phyloP scores from a whole-genome alignment of 2,888 invertebrate genomes.

The Stramonita haemastoma region DNA sequence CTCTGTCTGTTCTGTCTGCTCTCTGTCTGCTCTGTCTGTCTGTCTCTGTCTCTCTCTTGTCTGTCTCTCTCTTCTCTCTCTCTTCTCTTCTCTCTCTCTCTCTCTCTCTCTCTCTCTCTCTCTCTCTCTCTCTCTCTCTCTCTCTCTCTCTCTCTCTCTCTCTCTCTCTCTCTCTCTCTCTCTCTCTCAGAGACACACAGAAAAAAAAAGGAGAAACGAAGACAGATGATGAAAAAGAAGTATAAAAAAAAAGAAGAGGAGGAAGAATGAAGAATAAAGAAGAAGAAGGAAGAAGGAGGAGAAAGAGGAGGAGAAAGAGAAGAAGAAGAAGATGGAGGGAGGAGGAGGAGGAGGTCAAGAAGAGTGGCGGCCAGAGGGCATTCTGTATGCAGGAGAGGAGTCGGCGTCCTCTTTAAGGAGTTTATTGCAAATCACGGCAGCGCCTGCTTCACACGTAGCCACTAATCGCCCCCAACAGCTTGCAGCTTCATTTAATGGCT shows the following conservation, averaged over 20 bases:
- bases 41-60: too few relatives aligned
- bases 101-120: not conserved
- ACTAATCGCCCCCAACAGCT: slow-evolving; percentile 38
- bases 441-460: slow-evolving; percentile 29
- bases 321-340: not conserved
- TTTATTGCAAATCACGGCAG: slow-evolving; percentile 30
- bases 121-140: not conserved
- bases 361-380: not conserved
- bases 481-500: slow-evolving; percentile 38
- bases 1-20: too few relatives aligned
- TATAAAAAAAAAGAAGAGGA: too few relatives aligned
- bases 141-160: too few relatives aligned
- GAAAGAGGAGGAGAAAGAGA: not conserved
- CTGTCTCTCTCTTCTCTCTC: too few relatives aligned
- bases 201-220: not conserved
- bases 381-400: slow-evolving; percentile 24
- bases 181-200: not conserved
- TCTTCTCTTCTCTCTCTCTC: not conserved
- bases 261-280: too few relatives aligned
- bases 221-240: not conserved
- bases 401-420: slow-evolving; percentile 30
- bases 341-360: not conserved
- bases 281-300: not conserved
- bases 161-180: not conserved
- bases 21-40: too few relatives aligned